Evolutionary conservation across 1,140 invertebrate genomes (phyloP).

Genomic region (Conus betulinus): DNA sequence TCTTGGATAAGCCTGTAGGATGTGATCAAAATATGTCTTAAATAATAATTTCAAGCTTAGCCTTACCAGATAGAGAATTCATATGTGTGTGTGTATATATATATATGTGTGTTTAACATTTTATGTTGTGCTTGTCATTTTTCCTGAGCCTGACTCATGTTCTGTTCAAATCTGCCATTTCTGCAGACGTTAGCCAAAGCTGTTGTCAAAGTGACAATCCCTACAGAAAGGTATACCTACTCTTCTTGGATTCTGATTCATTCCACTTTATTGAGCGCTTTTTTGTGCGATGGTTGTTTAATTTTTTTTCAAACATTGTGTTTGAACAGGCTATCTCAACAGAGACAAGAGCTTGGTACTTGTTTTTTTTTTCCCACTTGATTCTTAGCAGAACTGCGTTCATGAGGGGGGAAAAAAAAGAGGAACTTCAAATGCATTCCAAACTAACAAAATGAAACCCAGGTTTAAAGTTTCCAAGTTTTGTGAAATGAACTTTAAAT

Average conservation of each 20-base stretch:
- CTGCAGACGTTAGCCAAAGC: conserved; percentile 89
- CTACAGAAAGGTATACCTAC: conserved; percentile 90
- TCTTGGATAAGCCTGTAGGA: no score
- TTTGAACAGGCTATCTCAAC: conserved; percentile 17
- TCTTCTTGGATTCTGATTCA: conserved; percentile 17
- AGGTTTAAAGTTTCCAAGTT: no score
- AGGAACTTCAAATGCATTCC: not conserved
- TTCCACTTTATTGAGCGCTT: not conserved
- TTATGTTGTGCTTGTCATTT: conserved; percentile 21
- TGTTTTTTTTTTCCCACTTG: not conserved
- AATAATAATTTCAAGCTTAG: no score
- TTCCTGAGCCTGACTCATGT: conserved; percentile 34
- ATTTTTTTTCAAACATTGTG: not conserved
- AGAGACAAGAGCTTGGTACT: conserved; percentile 27
- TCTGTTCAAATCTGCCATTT: conserved; percentile 66
- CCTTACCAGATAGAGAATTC: not conserved
- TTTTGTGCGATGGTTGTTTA: not conserved
- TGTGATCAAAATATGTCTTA: no score
- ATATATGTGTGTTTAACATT: conserved; percentile 16
- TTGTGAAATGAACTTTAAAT: no score
- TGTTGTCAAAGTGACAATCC: conserved; percentile 98
- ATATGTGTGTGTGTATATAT: conserved; percentile 2
- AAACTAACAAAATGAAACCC: no score
- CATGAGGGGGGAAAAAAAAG: not conserved
- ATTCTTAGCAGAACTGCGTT: no score